Conservation (phyloP, 2,113 vertebrate genomes). For the Prunella fulvescens region DNA sequence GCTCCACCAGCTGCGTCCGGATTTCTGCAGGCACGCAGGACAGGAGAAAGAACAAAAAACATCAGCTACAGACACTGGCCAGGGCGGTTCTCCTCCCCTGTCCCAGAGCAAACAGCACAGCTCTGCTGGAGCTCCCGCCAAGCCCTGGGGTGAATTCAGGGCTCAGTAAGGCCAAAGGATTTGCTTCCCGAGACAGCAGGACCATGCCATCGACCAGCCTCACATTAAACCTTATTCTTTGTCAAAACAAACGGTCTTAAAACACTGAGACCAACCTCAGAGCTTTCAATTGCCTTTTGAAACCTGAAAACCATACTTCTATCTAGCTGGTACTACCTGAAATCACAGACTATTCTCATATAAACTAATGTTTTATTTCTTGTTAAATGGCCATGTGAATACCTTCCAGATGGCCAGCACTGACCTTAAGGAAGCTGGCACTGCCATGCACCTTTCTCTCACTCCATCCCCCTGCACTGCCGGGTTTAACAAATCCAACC, state of each 20-base stretch:
- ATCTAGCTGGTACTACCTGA: neutral
- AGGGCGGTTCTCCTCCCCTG: accelerated
- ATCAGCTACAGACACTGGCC: neutral
- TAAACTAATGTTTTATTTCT: neutral
- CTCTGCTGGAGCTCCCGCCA: neutral
- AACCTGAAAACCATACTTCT: neutral
- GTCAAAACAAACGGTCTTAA: neutral
- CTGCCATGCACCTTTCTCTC: too few relatives aligned
- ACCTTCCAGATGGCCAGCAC: accelerated
- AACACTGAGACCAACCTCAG: neutral
- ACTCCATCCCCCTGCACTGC: neutral
- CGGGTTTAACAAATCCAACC: accelerated
- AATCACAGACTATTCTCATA: neutral
- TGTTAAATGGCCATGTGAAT: neutral
- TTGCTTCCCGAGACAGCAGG: neutral
- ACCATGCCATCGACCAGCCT: neutral
- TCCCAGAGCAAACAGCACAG: neutral
- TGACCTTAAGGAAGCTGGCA: neutral
- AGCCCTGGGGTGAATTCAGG: neutral
- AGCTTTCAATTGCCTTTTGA: neutral
- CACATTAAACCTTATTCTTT: neutral
- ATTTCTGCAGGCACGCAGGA: conserved; percentile 80
- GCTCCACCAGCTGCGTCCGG: conserved; percentile 95
- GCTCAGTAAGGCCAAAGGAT: neutral
- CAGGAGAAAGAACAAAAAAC: neutral